These are phyloP conservation scores for Heliconius hermathena DNA, from an alignment of 1,140 invertebrate genomes.

Conservation along the genomic window DNA sequence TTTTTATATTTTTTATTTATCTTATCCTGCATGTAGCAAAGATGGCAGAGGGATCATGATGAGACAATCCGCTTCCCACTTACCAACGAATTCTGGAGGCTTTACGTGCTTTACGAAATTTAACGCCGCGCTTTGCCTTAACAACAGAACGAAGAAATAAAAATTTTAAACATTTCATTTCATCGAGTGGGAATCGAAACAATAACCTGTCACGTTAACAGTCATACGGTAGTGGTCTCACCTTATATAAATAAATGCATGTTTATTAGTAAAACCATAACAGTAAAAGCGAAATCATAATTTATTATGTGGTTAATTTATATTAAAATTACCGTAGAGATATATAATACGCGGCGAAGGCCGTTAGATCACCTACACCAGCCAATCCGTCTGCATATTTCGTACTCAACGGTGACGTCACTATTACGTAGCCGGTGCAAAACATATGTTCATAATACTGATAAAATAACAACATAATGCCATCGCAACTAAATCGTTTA, in stretches of 20 bases:
- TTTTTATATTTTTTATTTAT: no score
- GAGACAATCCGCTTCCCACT: no score
- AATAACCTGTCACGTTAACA: not conserved
- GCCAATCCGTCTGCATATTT: conserved; percentile 31
- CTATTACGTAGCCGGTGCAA: conserved; percentile 5
- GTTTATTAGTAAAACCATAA: not conserved
- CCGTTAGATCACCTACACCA: conserved; percentile 30
- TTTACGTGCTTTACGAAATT: no score
- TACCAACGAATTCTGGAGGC: no score
- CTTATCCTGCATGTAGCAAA: no score
- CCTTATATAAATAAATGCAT: not conserved
- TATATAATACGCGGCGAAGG: conserved; percentile 28
- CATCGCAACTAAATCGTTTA: conserved; percentile 4
- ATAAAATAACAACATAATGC: conserved; percentile 26
- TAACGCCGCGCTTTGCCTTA: no score
- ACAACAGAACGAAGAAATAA: no score
- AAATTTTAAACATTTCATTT: no score
- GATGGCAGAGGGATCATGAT: no score
- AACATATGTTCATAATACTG: conserved; percentile 9
- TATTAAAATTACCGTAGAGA: conserved; percentile 12
- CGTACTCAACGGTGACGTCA: conserved; percentile 15
- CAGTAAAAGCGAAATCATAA: not conserved
- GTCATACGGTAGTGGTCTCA: no score
- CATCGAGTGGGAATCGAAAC: no score
- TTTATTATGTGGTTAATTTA: not conserved